phyloP scores from a whole-genome alignment of 1,140 invertebrate genomes.

The Dreissena rostriformis region DNA sequence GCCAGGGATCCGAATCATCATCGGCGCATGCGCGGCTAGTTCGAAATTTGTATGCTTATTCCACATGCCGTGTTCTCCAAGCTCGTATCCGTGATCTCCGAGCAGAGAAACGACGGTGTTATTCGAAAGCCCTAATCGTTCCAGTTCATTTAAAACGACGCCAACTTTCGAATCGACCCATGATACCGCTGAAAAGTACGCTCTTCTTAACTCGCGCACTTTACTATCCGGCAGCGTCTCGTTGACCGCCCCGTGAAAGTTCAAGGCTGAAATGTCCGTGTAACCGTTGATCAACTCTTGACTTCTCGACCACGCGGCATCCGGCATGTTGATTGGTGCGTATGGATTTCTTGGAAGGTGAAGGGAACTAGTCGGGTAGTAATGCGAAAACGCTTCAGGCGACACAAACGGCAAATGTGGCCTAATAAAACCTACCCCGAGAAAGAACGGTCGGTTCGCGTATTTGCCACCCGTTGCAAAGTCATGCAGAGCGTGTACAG shows the following conservation, averaged over 20 bases:
- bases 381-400: background rate
- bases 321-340: slow-evolving; percentile 7
- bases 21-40: slow-evolving; percentile 47
- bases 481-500: background rate
- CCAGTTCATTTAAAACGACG: slow-evolving; percentile 80
- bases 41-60: slow-evolving; percentile 47
- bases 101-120: slow-evolving; percentile 82
- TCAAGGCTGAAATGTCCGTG: background rate
- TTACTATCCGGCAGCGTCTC: slow-evolving; percentile 26
- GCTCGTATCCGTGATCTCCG: slow-evolving; percentile 94
- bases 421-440: slow-evolving; percentile 14
- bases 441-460: slow-evolving; percentile 2
- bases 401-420: slow-evolving; percentile 67
- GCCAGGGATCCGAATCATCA: slow-evolving; percentile 42
- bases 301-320: background rate
- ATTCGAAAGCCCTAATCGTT: slow-evolving; percentile 66
- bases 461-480: background rate
- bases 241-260: background rate
- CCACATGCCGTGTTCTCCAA: slow-evolving; percentile 88
- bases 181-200: slow-evolving; percentile 37
- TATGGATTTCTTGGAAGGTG: background rate
- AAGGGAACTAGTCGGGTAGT: background rate
- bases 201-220: slow-evolving; percentile 36
- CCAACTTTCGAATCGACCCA: slow-evolving; percentile 48
- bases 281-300: background rate